Percentiles rank a stretch among this genome's conserved stretches.
Conservation (phyloP, 2,888 invertebrate species). For the Myopa testacea region DNA sequence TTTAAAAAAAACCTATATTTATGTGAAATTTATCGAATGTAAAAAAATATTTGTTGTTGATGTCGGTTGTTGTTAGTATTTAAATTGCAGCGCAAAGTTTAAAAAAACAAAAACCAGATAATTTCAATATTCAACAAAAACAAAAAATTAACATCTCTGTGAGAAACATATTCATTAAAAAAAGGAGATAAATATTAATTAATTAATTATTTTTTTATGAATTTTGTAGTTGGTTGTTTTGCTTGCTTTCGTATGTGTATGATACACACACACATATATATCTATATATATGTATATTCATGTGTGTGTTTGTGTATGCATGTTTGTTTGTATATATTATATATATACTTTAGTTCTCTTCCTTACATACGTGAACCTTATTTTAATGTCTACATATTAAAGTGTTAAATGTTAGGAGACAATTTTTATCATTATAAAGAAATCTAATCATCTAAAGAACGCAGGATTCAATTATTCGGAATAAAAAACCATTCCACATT, state of each 20-base stretch:
- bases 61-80: no score
- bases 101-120: no score
- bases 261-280: background rate
- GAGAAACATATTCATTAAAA: no score
- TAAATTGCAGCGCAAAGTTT: no score
- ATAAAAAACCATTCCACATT: slow-evolving; percentile 18
- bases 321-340: slow-evolving; percentile 19
- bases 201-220: no score
- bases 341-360: background rate
- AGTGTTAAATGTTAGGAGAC: no score
- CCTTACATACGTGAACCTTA: background rate
- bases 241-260: no score
- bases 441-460: slow-evolving; percentile 30
- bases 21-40: background rate
- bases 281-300: background rate
- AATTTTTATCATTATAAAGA: no score
- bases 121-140: no score
- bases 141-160: no score
- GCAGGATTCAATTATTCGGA: slow-evolving; percentile 29
- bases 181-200: no score
- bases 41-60: slow-evolving; percentile 24
- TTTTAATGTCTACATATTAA: background rate
- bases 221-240: no score
- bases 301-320: background rate
- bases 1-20: background rate